Conservation (phyloP, 2,888 invertebrate species). For the Hesperia comma region DNA sequence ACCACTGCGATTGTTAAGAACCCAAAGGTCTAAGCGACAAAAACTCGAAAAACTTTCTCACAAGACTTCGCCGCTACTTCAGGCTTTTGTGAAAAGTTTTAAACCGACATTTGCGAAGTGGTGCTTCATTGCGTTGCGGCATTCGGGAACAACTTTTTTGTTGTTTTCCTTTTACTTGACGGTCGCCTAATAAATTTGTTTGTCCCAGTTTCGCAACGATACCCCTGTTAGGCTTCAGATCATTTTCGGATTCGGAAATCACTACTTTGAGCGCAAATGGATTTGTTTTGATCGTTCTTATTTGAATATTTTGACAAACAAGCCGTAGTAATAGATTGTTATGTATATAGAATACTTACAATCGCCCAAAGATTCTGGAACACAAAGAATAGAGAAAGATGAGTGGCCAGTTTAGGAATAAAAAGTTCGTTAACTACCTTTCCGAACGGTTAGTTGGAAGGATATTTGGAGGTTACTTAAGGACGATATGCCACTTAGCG, state of each 20-base stretch:
- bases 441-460: no score
- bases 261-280: background rate
- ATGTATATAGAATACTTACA: no score
- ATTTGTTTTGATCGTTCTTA: no score
- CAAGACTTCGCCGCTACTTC: conserved; percentile 13
- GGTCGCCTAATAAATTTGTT: conserved; percentile 19
- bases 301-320: no score
- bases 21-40: conserved; percentile 22
- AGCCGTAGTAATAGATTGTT: no score
- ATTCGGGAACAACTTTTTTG: background rate
- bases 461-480: background rate
- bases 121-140: conserved; percentile 20
- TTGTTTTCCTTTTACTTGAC: background rate
- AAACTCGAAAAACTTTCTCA: conserved; percentile 19
- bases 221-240: background rate
- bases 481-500: no score
- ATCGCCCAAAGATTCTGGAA: no score
- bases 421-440: no score
- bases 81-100: conserved; percentile 23
- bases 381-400: no score
- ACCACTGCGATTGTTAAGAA: conserved; percentile 26
- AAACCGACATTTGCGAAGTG: conserved; percentile 8
- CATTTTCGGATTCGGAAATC: background rate
- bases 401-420: no score
- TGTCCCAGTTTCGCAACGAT: conserved; percentile 1